Percentiles rank a stretch among this genome's conserved stretches.
Evolutionary conservation across 2,113 vertebrate species (phyloP).

Genomic region (Aptenodytes forsteri): DNA sequence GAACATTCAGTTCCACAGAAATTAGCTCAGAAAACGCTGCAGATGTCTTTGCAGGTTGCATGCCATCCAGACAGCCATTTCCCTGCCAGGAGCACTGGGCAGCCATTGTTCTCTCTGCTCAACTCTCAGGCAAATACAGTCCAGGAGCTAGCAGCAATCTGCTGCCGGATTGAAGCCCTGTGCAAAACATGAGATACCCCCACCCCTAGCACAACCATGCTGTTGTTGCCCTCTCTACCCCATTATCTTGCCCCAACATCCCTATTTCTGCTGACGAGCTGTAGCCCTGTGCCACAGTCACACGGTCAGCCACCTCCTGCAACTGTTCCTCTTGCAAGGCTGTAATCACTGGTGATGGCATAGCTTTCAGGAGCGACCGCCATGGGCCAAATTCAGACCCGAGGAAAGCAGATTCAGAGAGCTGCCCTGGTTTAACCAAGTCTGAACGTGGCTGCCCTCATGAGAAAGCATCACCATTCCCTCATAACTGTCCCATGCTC

Average conservation of each 20-base stretch:
- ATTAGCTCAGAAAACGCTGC: neutral
- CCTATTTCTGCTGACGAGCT: neutral
- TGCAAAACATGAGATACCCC: neutral
- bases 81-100: fast-evolving
- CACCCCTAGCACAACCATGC: neutral
- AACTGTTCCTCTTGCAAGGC: neutral
- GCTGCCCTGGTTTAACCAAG: neutral
- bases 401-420: neutral
- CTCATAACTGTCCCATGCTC: fast-evolving
- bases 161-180: neutral
- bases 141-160: neutral
- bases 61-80: neutral
- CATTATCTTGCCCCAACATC: fast-evolving
- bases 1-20: neutral
- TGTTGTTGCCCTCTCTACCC: neutral
- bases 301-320: neutral
- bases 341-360: fast-evolving
- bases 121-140: neutral
- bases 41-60: neutral
- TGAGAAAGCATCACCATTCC: neutral
- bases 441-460: neutral
- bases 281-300: neutral
- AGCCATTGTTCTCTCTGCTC: neutral
- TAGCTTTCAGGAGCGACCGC: neutral
- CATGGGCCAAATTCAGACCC: neutral